Base-by-base conservation (phyloP, 2,888 invertebrate genomes). In the Asteroscopus sphinx region DNA sequence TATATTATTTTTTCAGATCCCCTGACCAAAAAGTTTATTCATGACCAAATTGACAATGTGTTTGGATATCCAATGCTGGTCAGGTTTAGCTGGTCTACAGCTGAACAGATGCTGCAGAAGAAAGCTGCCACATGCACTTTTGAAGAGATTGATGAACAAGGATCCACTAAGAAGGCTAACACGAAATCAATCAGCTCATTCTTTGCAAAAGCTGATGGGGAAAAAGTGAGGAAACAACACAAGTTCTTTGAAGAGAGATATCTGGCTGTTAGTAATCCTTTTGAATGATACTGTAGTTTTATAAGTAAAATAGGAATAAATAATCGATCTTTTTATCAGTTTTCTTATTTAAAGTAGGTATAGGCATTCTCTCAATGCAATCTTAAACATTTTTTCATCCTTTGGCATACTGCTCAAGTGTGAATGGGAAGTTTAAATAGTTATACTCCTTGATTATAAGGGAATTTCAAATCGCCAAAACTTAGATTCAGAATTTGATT, bases 11-110 rank as follows among this genome's bases (percentile, higher is more conserved):
- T 93, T 91, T 74, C 93, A 96, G 99, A 99, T 96, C 99, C 99
- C 0, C 95, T 96, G 0, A 99, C 99, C 0, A 99, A 99, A 89
- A 96, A 96, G 69, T 99, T 99, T 92, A 95, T 99, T 30, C 88
- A 95, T 0, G 95, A 97, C 8, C 96, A 97, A 82, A 95, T 98
- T 56, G 98, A 99, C 90, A 95, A 96, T 17, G 96, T 99, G 0
- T 99, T 99, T 93, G 99, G 99, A 0, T 99, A 97, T 89, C 98
- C 99, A 0, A 96, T 97, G 48, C 93, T 99, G 13, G 99, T 99
- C 0, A 95, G 99, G 61, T 99, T 99, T 87, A 99, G 99, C 86
- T 99, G 99, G 99, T 98, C 99, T 0, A 99, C 99, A 0, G 97
- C 99, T 0, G 96, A 96, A 60, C 96, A 96, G 40, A 96, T 98